These are phyloP conservation scores for Ophraella communa DNA, from an alignment of 2,888 invertebrate species.

Conservation along the genomic window DNA sequence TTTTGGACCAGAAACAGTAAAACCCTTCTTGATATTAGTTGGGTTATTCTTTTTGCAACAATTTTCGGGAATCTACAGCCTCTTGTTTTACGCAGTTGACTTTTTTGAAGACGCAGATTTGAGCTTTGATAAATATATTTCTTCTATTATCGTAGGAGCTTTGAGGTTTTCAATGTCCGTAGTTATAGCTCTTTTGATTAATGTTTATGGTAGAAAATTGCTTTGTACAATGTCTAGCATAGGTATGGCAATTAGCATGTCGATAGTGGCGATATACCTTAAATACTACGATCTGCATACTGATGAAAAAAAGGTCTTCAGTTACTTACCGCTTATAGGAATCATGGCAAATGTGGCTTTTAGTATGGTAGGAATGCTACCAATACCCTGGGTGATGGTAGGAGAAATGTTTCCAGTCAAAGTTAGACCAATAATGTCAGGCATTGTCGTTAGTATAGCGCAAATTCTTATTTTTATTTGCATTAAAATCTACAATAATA, in stretches of 20 bases:
- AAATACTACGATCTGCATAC: constrained; percentile 55
- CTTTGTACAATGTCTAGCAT: constrained; percentile 70
- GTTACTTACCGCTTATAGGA: constrained; percentile 65
- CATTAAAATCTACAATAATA: constrained; percentile 73
- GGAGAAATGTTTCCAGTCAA: constrained; percentile 75
- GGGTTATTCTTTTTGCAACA: constrained; percentile 75
- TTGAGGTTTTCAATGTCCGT: constrained; percentile 72
- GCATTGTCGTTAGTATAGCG: constrained; percentile 73
- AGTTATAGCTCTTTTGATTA: constrained; percentile 71
- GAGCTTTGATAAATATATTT: constrained; percentile 68
- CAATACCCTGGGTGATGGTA: constrained; percentile 78
- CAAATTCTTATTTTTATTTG: constrained; percentile 74
- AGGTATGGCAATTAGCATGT: constrained; percentile 70
- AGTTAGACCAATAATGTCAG: constrained; percentile 73
- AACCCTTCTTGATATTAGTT: constrained; percentile 71
- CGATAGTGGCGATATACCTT: constrained; percentile 53
- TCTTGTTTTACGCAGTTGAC: constrained; percentile 75
- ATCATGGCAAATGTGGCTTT: constrained; percentile 73
- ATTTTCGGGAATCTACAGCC: constrained; percentile 75
- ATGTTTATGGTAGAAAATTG: constrained; percentile 68
- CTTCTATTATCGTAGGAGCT: constrained; percentile 73
- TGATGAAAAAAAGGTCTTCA: constrained; percentile 45
- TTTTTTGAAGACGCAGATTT: constrained; percentile 74
- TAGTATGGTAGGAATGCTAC: constrained; percentile 77
- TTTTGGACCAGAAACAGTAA: constrained; percentile 66